These are phyloP conservation scores for Meloidogyne floridensis DNA, from an alignment of 1,140 invertebrate genomes.

Conservation along the genomic window DNA sequence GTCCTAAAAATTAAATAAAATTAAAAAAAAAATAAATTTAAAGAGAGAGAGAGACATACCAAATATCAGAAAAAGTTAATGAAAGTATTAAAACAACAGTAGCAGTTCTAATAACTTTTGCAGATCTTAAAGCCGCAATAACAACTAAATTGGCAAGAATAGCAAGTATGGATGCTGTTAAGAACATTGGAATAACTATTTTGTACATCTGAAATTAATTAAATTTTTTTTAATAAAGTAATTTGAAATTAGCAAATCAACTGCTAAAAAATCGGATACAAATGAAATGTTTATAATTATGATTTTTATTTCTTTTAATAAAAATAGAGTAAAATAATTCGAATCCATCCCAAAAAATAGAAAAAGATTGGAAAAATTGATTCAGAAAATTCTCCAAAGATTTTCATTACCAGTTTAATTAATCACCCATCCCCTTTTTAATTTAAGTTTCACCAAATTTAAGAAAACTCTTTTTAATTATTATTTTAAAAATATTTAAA, in stretches of 20 bases:
- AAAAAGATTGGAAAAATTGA: too few species aligned
- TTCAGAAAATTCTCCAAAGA: too few species aligned
- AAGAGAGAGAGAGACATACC: constrained; percentile 15
- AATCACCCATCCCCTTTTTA: too few species aligned
- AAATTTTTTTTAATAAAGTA: too few species aligned
- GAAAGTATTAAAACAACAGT: constrained; percentile 48
- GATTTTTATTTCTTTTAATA: too few species aligned
- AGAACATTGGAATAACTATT: constrained; percentile 50
- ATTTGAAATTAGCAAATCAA: too few species aligned
- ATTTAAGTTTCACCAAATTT: too few species aligned
- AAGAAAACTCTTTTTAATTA: not conserved
- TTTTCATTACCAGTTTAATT: too few species aligned
- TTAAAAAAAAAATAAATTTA: not conserved
- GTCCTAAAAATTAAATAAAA: constrained; percentile 28
- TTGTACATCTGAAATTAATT: constrained; percentile 46
- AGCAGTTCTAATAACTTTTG: constrained; percentile 48
- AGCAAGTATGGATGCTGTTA: constrained; percentile 39
- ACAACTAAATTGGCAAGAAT: constrained; percentile 48
- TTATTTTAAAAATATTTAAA: not conserved
- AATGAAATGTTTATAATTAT: too few species aligned
- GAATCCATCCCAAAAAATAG: too few species aligned
- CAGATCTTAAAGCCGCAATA: constrained; percentile 43
- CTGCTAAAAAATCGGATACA: too few species aligned
- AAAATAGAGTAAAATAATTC: too few species aligned
- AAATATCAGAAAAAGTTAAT: constrained; percentile 53